phyloP scores from a whole-genome alignment of 2,113 vertebrate species.

The Chionodraco myersi region DNA sequence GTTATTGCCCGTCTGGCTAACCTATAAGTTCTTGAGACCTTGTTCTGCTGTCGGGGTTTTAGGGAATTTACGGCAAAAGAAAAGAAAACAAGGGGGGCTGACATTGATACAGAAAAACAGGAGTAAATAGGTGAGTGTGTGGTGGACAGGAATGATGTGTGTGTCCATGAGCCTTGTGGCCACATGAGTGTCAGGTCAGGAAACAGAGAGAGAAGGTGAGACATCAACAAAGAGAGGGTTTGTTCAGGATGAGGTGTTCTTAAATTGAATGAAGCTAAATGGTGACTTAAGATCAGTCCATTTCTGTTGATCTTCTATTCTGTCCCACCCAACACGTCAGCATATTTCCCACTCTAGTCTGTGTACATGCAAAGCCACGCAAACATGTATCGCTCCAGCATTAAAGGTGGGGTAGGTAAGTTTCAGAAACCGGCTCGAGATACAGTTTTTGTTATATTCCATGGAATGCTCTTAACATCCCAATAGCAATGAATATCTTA shows the following conservation, averaged over 20 bases:
- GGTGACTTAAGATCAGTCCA: background rate
- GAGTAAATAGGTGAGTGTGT: background rate
- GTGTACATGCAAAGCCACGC: background rate
- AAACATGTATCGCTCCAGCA: too few relatives aligned
- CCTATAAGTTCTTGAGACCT: constrained; percentile 39
- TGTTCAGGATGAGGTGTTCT: background rate
- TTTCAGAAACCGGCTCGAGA: too few relatives aligned
- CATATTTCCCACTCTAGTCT: background rate
- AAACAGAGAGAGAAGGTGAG: background rate
- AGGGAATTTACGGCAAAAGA: constrained; percentile 33
- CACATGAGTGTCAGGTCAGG: background rate
- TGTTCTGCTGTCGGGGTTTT: constrained; percentile 5
- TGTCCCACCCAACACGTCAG: background rate
- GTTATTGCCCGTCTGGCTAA: constrained; percentile 36
- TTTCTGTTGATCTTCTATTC: background rate
- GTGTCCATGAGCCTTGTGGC: background rate
- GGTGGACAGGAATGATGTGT: background rate
- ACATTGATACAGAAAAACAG: constrained; percentile 33
- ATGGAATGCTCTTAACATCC: too few relatives aligned
- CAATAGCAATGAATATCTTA: too few relatives aligned
- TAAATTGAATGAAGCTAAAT: background rate
- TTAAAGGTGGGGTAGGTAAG: too few relatives aligned
- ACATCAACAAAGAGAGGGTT: background rate
- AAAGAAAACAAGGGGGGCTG: constrained; percentile 23
- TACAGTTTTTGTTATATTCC: too few relatives aligned